Evolutionary conservation across 2,888 invertebrate species (phyloP).

Genomic region (Pachycephus smyrnensis): DNA sequence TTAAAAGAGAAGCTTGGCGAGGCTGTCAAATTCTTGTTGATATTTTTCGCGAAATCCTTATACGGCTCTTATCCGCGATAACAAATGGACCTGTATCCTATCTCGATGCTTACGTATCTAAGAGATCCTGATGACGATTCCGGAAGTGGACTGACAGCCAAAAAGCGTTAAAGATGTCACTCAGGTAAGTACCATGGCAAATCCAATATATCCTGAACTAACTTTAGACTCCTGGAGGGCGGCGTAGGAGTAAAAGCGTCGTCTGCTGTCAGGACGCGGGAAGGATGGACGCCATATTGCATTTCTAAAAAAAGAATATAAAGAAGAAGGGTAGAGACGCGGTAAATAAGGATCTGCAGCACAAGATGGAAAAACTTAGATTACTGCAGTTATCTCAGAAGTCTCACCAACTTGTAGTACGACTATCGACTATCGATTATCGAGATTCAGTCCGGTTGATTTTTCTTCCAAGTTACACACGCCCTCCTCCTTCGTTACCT

Average conservation of each 20-base stretch:
- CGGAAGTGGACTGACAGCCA: neutral
- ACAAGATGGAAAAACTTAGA: slow-evolving; percentile 54
- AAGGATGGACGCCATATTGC: neutral
- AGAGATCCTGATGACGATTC: neutral
- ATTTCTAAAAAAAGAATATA: neutral
- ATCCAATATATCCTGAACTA: neutral
- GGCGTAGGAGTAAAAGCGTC: neutral
- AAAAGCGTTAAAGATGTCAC: neutral
- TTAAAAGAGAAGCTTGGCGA: too few species aligned
- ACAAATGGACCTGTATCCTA: neutral
- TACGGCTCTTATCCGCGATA: neutral
- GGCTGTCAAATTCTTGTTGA: too few species aligned
- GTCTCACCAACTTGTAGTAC: neutral
- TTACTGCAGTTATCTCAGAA: slow-evolving; percentile 48
- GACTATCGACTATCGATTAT: neutral
- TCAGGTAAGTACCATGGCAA: neutral
- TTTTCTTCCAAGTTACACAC: neutral
- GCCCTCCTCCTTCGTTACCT: neutral
- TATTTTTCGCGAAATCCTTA: neutral
- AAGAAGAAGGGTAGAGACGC: neutral
- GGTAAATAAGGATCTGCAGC: slow-evolving; percentile 23
- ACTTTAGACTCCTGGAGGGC: neutral
- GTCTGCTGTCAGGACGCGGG: neutral
- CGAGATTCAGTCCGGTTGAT: neutral
- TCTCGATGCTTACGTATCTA: neutral